Conservation (phyloP, 2,888 invertebrate genomes). For the Drosophila emarginata region DNA sequence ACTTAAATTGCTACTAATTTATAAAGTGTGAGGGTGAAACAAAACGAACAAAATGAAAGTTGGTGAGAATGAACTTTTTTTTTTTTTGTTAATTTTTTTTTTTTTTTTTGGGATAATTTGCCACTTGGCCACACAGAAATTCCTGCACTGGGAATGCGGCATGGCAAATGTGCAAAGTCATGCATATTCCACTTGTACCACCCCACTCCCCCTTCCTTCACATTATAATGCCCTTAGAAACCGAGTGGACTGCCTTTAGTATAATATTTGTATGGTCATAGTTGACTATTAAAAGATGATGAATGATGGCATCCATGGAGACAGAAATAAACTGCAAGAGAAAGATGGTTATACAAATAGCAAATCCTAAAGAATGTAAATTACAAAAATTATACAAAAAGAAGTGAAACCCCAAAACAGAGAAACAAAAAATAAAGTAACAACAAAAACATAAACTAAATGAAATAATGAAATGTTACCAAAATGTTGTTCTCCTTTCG, state of each 20-base stretch:
- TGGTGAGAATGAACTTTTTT: not conserved
- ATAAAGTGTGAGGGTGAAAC: not conserved
- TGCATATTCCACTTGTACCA: not conserved
- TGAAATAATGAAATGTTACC: constrained; percentile 42
- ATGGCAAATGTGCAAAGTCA: constrained; percentile 19
- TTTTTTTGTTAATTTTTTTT: too few relatives aligned
- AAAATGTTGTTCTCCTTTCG: constrained; percentile 51
- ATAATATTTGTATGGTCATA: constrained; percentile 24
- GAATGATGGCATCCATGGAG: constrained; percentile 27
- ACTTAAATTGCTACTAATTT: constrained; percentile 6
- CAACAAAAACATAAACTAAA: constrained; percentile 50
- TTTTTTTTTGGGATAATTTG: constrained; percentile 25
- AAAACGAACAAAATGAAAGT: not conserved
- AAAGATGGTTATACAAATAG: not conserved
- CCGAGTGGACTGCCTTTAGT: not conserved
- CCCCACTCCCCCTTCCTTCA: not conserved
- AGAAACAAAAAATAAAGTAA: constrained; percentile 9
- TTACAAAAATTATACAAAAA: not conserved
- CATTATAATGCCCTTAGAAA: too few relatives aligned
- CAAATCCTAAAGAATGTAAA: not conserved
- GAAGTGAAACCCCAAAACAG: too few relatives aligned
- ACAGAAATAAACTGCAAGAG: not conserved
- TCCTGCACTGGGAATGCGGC: not conserved
- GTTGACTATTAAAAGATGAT: constrained; percentile 22
- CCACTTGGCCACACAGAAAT: constrained; percentile 32